Evolutionary conservation across 2,797 vertebrate species (phyloP).

Genomic region (Phoebastria nigripes): DNA sequence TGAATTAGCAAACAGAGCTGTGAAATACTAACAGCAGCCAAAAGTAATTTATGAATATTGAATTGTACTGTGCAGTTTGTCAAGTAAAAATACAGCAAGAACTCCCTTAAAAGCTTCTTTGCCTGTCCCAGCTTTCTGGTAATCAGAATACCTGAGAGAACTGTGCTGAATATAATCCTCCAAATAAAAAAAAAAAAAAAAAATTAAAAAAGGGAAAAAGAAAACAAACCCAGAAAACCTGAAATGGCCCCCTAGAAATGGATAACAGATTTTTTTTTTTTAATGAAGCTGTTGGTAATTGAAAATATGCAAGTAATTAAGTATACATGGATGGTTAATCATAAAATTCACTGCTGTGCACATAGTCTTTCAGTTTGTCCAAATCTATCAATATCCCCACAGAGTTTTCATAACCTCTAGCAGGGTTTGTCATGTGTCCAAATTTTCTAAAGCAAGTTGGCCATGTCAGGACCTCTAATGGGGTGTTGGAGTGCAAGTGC

Average conservation of each 20-base stretch:
- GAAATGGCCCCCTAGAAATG: neutral
- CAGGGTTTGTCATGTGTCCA: neutral
- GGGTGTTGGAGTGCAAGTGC: neutral
- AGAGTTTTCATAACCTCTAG: neutral
- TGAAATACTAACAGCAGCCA: conserved; percentile 39
- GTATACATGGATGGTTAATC: neutral
- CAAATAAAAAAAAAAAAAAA: neutral
- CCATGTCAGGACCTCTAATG: neutral
- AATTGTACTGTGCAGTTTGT: neutral
- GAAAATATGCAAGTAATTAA: neutral
- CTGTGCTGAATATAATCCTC: neutral
- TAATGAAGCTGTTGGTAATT: neutral
- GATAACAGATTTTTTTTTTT: neutral
- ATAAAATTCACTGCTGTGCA: neutral
- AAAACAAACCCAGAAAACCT: neutral
- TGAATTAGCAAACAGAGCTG: conserved; percentile 47
- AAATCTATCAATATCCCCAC: neutral
- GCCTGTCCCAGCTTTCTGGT: neutral
- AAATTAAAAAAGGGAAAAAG: too few relatives aligned
- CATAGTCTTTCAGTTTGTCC: neutral
- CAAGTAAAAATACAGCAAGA: conserved; percentile 1
- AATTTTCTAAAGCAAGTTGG: neutral
- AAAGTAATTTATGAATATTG: conserved; percentile 48
- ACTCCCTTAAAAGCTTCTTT: conserved; percentile 4
- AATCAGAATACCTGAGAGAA: neutral